Base-by-base conservation (phyloP, 2,113 vertebrate species). In the Brevimyrus niger region DNA sequence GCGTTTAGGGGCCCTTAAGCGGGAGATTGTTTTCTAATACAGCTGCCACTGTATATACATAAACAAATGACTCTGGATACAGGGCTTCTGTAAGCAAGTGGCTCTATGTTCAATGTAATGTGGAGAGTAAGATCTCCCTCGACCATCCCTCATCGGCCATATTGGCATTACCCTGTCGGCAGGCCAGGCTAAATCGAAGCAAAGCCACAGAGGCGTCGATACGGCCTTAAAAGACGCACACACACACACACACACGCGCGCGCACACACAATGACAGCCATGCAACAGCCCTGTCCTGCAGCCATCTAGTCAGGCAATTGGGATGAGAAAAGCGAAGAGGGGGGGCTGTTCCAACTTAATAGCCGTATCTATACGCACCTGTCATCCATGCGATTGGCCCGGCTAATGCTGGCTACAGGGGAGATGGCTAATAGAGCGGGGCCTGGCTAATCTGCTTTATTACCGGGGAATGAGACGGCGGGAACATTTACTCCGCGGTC, bases 371-470 rank as follows among this genome's bases (percentile, higher is more conserved):
- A 58, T n/a, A 88, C 90, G 48, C 90, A 89, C 88, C 87, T 90
- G 89, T 87, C 83, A 87, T 76, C 89, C 87, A 46, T 89, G 42
- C 73, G 55, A 73, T 23, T 44, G 53, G 88, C 31, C 58, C 27
- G 13, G 80, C 76, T 89, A 80, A 46, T n/a, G 48, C 88, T 69
- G 38, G 84, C 69, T 69, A 89, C 42, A 48, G n/a, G 86, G n/a
- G 48, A 50, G 87, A 58, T 69, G 58, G 44, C 87, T 89, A 87
- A 89, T 90, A 55, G 65, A 87, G 86, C 31, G 88, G 42, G 82
- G 51, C 51, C 15, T 44, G 53, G 90, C 87, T 91, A 91, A 90
- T 90, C 87, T 91, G 89, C 83, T 90, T 90, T 90, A 91, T 90
- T 90, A 90, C 44, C 31, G 87, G 51, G 83, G 90, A 90, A 92